Evolutionary conservation across 2,797 vertebrate genomes (phyloP).

Genomic region (Lepilemur septentrionalis): DNA sequence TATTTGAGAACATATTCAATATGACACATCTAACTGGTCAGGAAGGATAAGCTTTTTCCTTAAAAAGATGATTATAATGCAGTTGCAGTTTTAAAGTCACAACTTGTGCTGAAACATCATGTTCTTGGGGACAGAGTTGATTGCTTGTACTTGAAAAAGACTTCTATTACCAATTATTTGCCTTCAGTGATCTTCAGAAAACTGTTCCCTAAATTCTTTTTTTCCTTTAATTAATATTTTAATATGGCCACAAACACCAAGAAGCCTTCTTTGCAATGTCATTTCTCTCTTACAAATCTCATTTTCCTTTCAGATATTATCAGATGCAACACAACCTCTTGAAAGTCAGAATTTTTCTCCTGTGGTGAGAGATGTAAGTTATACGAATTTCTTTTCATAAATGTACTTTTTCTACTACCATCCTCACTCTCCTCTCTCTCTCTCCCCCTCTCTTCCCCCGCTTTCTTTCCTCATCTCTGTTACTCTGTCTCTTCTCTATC

Average conservation of each 20-base stretch:
- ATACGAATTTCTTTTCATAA: background rate
- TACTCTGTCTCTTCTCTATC: background rate
- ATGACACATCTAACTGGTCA: background rate
- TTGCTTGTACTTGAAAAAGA: background rate
- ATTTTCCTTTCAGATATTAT: constrained; percentile 88
- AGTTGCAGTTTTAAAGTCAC: constrained; percentile 38
- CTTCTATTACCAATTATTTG: background rate
- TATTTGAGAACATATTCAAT: background rate
- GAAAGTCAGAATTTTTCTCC: constrained; percentile 93
- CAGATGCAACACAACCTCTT: constrained; percentile 91
- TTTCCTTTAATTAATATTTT: constrained; percentile 1
- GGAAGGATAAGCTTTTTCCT: background rate
- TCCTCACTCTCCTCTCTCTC: background rate
- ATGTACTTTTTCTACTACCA: background rate
- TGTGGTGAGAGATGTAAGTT: constrained; percentile 95
- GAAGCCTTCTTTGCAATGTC: background rate
- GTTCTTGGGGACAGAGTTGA: background rate
- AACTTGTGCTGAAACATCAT: background rate
- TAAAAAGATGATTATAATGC: background rate
- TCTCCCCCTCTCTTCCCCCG: background rate
- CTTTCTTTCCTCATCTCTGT: background rate
- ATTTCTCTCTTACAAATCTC: constrained; percentile 57
- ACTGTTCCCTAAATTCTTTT: background rate
- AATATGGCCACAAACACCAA: background rate
- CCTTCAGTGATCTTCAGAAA: background rate